Conservation (phyloP, 2,888 invertebrate species). For the Cephalotes varians region DNA sequence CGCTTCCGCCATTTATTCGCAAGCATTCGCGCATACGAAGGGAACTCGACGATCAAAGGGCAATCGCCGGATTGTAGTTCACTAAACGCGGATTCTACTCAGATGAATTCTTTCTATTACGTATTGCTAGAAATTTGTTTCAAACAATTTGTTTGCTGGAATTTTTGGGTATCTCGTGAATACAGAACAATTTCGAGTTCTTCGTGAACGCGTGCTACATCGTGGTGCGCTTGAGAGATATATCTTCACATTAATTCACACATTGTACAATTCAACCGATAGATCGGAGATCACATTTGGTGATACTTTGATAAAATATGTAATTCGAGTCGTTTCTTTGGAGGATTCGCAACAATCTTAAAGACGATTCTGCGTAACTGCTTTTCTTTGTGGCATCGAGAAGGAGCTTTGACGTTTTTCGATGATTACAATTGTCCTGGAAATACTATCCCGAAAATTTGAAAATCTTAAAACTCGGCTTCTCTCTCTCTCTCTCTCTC, state of each 20-base stretch:
- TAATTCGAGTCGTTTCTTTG: constrained; percentile 3
- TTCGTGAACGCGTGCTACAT: not conserved
- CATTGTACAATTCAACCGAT: not conserved
- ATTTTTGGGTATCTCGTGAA: not conserved
- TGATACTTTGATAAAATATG: not conserved
- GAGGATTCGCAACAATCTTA: constrained; percentile 53
- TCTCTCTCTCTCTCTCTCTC: too few species aligned
- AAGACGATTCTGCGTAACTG: constrained; percentile 51
- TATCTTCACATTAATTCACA: not conserved
- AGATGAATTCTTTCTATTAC: not conserved
- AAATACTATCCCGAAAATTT: not conserved
- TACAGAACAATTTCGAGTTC: constrained; percentile 18
- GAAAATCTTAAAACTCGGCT: not conserved
- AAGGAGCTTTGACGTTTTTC: constrained; percentile 54
- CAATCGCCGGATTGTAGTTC: not conserved
- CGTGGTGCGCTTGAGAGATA: constrained; percentile 8
- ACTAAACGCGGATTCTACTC: not conserved
- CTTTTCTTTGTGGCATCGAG: constrained; percentile 63
- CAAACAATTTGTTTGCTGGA: not conserved
- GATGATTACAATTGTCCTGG: not conserved
- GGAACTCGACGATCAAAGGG: constrained; percentile 1
- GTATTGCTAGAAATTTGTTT: constrained; percentile 31
- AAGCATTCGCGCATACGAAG: constrained; percentile 4
- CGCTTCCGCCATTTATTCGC: not conserved
- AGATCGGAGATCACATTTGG: not conserved